Percentiles rank a stretch among this genome's conserved stretches.
phyloP scores from a whole-genome alignment of 53 echinoderm and acorn worm species.

The Stichopus horrens region DNA sequence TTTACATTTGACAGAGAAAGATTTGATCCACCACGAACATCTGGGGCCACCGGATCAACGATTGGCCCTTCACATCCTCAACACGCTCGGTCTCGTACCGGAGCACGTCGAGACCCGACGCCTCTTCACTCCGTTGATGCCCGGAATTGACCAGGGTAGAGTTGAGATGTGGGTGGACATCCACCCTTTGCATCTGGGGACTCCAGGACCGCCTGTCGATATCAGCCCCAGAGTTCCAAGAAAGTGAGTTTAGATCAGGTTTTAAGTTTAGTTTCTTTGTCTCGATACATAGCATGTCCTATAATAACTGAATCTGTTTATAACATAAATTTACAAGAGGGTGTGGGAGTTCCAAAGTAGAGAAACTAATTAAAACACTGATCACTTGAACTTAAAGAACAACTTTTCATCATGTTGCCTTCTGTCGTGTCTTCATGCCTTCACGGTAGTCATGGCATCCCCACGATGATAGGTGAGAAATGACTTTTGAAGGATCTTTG shows the following conservation, averaged over 20 bases:
- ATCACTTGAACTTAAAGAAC: no score
- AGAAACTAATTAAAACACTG: no score
- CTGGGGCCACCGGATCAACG: constrained; percentile 88
- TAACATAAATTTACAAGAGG: no score
- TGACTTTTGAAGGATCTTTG: neutral
- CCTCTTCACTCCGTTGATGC: constrained; percentile 87
- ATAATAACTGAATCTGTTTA: neutral
- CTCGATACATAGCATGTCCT: neutral
- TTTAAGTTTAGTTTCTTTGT: neutral
- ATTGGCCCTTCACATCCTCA: constrained; percentile 74
- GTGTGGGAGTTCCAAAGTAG: no score
- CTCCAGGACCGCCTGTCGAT: constrained; percentile 77
- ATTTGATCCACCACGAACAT: constrained; percentile 81
- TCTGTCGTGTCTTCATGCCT: no score
- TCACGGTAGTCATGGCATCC: no score
- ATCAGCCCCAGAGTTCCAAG: constrained; percentile 59
- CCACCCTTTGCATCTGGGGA: constrained; percentile 66
- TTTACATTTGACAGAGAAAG: constrained; percentile 58
- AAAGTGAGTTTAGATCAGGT: constrained; percentile 47
- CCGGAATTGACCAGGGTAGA: constrained; percentile 90
- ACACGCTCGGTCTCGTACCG: constrained; percentile 57
- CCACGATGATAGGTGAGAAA: neutral
- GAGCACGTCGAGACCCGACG: constrained; percentile 91
- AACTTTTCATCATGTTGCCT: no score
- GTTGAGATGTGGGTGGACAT: constrained; percentile 97